phyloP scores from a whole-genome alignment of 92 coral and sea anemone genomes.

The Anthopleura xanthogrammica region DNA sequence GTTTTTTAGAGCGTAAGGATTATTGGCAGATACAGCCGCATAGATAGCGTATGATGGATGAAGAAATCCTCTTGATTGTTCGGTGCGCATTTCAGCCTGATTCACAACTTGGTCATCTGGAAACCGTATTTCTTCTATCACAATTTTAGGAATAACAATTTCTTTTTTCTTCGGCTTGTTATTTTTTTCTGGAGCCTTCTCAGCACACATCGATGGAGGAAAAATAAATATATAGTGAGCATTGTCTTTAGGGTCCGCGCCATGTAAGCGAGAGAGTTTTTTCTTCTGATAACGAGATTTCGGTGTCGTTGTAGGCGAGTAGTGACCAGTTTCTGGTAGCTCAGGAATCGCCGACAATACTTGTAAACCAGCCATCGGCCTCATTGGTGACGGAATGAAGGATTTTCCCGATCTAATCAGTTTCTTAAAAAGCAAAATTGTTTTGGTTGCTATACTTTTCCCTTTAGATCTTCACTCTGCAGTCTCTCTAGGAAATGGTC shows the following conservation, averaged over 20 bases:
- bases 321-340: conserved; percentile 30
- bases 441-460: background rate
- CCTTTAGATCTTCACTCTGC: conserved; percentile 16
- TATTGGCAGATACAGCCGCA: conserved; percentile 79
- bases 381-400: background rate
- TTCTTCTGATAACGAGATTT: conserved; percentile 54
- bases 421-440: background rate
- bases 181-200: conserved; percentile 17
- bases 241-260: conserved; percentile 16
- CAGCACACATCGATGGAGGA: conserved; percentile 21
- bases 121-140: conserved; percentile 54
- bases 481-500: conserved; percentile 1
- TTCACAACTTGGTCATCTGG: conserved; percentile 27
- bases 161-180: conserved; percentile 18
- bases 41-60: conserved; percentile 78
- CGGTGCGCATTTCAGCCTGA: conserved; percentile 13
- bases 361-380: conserved; percentile 38
- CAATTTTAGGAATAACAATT: conserved; percentile 49
- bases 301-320: conserved; percentile 18
- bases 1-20: conserved; percentile 65
- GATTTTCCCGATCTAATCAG: background rate
- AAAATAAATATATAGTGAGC: conserved; percentile 10
- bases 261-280: conserved; percentile 54
- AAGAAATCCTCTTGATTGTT: conserved; percentile 44
- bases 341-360: conserved; percentile 31